A percentile compares a stretch with the other conserved stretches of the same genome.
phyloP scores from a whole-genome alignment of 2,113 vertebrate species.

The Xiphorhynchus elegans region DNA sequence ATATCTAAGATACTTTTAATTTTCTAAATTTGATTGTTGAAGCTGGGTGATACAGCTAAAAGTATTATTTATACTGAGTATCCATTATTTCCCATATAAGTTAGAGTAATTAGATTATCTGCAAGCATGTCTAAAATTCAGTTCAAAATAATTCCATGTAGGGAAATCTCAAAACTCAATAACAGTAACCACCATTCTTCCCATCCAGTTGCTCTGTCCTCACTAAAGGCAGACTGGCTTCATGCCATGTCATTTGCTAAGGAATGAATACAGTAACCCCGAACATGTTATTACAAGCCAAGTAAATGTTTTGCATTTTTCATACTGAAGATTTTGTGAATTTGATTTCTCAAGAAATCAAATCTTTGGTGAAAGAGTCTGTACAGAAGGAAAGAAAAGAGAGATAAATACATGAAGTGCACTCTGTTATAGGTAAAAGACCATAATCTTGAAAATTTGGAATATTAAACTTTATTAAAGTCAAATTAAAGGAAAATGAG shows the following conservation, averaged over 20 bases:
- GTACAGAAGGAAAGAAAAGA: not conserved
- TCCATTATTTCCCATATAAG: not conserved
- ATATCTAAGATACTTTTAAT: not conserved
- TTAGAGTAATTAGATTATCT: not conserved
- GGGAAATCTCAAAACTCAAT: not conserved
- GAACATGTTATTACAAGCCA: not conserved
- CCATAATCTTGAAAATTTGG: too few species aligned
- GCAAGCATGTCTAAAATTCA: not conserved
- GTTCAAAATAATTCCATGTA: not conserved
- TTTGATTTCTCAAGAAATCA: not conserved
- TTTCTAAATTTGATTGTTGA: not conserved
- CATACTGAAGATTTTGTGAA: not conserved
- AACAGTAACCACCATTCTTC: not conserved
- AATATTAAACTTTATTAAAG: too few species aligned
- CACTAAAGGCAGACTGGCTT: not conserved
- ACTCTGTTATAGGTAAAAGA: not conserved
- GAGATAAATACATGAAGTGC: not conserved
- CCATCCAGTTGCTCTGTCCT: not conserved
- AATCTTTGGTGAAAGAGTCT: not conserved
- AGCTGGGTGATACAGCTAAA: not conserved
- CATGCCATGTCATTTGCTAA: not conserved
- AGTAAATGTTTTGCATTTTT: not conserved
- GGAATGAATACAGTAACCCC: not conserved
- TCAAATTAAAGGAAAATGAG: too few species aligned
- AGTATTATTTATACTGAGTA: not conserved